Base-by-base conservation (phyloP, 2,888 invertebrate species). In the Thecocarcelia acutangulata region DNA sequence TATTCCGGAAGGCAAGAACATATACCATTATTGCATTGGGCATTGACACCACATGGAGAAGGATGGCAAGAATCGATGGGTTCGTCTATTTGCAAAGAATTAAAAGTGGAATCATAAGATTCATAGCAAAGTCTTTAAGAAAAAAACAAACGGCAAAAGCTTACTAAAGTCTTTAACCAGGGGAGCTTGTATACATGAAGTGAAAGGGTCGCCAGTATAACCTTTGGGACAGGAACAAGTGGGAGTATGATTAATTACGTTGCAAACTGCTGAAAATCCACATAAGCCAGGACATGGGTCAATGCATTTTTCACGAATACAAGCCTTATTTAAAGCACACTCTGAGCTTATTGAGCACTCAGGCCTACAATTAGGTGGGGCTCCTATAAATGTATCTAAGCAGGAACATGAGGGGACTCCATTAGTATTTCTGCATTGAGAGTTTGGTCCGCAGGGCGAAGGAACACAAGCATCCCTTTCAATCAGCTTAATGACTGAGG, bases 1-100 rank as follows among this genome's bases (percentile, higher is more conserved):
- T 94, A 96, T 86, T 95, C 94, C 1, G 93, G 92, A 46, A 95
- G 88, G 88, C 96, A 97, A 24, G 92, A 93, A 86, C 96, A 96
- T 79, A 93, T 89, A 61, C 95, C 95, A 85, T 94, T 92, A 33
- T 74, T 78, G 42, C 88, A 89, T 85, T 93, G 91, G 1, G 96
- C 92, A 88, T 96, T 96, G 11, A 94, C 90, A n/a, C 96, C 93
- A 89, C 94, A 94, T 2, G 94, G 94, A 37, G 93, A 93, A 56
- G 93, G 93, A 87, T 93, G 92, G 86, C 95, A 95, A 19, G 93
- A 93, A 89, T 94, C 93, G 54, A 84, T 77, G 70, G 88, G 92
- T 90, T 89, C 91, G 87, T 91, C 90, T 84, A 68, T 40, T 66
- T 21, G 44, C 46, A 21, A 63, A 76, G 24, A 68, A 63, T 69